Percentiles rank a stretch among this genome's conserved stretches.
phyloP scores from a whole-genome alignment of 2,113 vertebrate genomes.

The Budorcas taxicolor region DNA sequence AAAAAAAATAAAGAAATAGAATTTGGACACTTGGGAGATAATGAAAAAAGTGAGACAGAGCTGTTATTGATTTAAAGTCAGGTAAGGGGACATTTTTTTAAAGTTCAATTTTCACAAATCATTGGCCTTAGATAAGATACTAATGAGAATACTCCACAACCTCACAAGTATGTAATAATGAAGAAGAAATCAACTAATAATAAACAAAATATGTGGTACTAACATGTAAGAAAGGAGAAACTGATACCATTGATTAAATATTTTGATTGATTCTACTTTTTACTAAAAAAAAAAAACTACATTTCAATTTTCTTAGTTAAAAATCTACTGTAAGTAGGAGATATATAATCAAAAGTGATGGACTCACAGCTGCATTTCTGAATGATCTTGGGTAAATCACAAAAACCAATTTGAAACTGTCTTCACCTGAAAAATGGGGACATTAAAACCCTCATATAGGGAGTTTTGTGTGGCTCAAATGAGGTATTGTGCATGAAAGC shows the following conservation, averaged over 20 bases:
- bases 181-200: conserved; percentile 19
- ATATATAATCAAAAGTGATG: neutral
- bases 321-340: conserved; percentile 16
- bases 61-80: conserved; percentile 55
- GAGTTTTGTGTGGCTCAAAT: conserved; percentile 38
- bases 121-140: conserved; percentile 41
- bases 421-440: conserved; percentile 52
- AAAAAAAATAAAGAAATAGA: conserved; percentile 54
- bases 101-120: conserved; percentile 50
- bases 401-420: conserved; percentile 52
- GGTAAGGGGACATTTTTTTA: neutral
- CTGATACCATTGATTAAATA: conserved; percentile 10
- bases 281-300: conserved; percentile 13
- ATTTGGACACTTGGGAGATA: conserved; percentile 51
- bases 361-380: conserved; percentile 24
- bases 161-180: neutral
- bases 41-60: conserved; percentile 42
- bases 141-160: neutral
- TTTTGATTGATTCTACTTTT: conserved; percentile 39
- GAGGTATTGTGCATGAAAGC: neutral
- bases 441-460: neutral
- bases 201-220: neutral
- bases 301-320: neutral
- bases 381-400: conserved; percentile 55
- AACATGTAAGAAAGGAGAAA: neutral